phyloP scores from a whole-genome alignment of 2,113 vertebrate genomes.

The Hassar affinis region DNA sequence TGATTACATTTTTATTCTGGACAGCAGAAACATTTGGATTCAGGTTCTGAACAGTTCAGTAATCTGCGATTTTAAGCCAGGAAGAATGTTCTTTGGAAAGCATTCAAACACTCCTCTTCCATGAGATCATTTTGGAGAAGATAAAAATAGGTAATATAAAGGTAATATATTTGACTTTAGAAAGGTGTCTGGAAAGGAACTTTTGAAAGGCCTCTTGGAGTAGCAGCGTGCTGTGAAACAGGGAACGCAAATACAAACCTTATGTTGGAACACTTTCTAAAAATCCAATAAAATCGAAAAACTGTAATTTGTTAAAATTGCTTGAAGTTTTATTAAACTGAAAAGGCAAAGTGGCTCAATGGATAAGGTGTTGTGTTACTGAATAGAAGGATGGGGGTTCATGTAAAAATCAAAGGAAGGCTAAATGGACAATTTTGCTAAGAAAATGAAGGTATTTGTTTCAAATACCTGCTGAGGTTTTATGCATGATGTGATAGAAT shows the following conservation, averaged over 20 bases:
- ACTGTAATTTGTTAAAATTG: too few relatives aligned
- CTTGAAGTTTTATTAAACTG: too few relatives aligned
- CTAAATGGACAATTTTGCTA: background rate
- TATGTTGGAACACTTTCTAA: too few relatives aligned
- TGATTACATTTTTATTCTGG: background rate
- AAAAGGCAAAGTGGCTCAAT: too few relatives aligned
- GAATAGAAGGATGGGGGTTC: too few relatives aligned
- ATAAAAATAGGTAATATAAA: constrained; percentile 11
- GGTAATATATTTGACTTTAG: background rate
- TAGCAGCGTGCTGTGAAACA: constrained; percentile 5
- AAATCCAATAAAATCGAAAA: too few relatives aligned
- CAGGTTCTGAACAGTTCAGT: background rate
- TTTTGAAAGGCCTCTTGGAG: background rate
- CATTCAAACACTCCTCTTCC: constrained; percentile 21
- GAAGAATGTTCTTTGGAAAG: background rate
- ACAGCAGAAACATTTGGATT: background rate
- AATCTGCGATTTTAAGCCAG: constrained; percentile 9
- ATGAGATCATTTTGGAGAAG: background rate
- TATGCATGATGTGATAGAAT: constrained; percentile 38
- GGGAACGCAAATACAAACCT: too few relatives aligned
- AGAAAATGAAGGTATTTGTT: too few relatives aligned
- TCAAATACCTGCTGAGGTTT: constrained; percentile 22
- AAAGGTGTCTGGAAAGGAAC: background rate
- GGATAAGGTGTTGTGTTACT: too few relatives aligned
- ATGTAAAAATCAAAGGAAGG: background rate